Evolutionary conservation across 1,140 invertebrate genomes (phyloP), one percentile per base, ranked within the genome.

Genomic region (Hydropsyche tenuis): DNA sequence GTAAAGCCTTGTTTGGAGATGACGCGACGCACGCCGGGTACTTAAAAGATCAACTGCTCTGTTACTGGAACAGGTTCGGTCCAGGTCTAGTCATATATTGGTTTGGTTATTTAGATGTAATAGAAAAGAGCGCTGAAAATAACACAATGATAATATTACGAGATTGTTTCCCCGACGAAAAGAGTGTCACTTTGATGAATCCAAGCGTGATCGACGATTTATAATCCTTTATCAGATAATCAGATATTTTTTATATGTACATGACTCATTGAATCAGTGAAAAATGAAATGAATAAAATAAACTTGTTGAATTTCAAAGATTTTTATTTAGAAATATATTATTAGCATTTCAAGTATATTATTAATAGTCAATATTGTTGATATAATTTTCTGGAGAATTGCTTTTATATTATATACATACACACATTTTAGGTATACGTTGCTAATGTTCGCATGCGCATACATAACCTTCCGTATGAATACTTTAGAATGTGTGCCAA

Each of bases 61-160:
- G 93, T 80, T 98, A 98, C 81, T 95, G 92, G 91, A 98, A 97
- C 84, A 89, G 94, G 79, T 98, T 97, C 89, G 96, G 96, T 2
- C 90, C 95, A 14, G 96, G 96, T 1, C 86, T 97, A 69, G 94
- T 98, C 1, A 97, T 98, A 77, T 98, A 98, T 82, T 98, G 96
- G 96, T 96, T 96, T 87, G 96, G 95, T 20, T 97, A 91, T 82
- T 84, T 96, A 14, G 93, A 95, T 77, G 83, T 79, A 0, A 78
- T 86, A 46, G 81, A 86, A 69, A 79, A 79, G 0, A 85, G 80
- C n/a, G 80, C 82, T 20, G 85, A 86, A 82, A 82, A 82, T 11
- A 85, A 85, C 64, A 84, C 82, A 69, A 85, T 85, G 82, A 84
- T 86, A 70, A 80, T 81, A 48, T 48, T 81, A 14, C 68, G 76